Evolutionary conservation across 1,140 invertebrate genomes (phyloP).

Genomic region (Pentalonia nigronervosa): DNA sequence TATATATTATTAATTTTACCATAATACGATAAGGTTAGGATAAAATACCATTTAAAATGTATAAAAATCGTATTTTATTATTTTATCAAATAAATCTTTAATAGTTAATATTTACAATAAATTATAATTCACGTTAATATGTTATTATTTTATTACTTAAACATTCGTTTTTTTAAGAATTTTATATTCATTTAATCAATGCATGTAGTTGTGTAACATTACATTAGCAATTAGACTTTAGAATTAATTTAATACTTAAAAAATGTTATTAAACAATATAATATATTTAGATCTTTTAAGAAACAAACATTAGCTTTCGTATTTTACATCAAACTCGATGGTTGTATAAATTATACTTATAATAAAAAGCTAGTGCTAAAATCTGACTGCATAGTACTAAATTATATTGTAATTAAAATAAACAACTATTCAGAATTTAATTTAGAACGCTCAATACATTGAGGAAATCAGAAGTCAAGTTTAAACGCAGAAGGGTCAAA

Average conservation of each 20-base stretch:
- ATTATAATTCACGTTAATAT: too few relatives aligned
- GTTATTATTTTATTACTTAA: too few relatives aligned
- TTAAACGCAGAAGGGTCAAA: constrained; percentile 23
- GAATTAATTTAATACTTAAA: not conserved
- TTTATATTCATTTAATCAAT: too few relatives aligned
- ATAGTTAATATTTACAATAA: too few relatives aligned
- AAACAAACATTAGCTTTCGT: not conserved
- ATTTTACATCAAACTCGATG: not conserved
- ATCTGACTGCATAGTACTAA: not conserved
- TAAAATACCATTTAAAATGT: too few relatives aligned
- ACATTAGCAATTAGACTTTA: not conserved
- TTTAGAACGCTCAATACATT: not conserved
- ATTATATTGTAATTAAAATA: constrained; percentile 32
- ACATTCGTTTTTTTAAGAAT: too few relatives aligned
- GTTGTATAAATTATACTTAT: not conserved
- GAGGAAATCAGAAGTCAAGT: constrained; percentile 2
- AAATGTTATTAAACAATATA: not conserved
- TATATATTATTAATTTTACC: too few relatives aligned
- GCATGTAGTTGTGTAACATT: too few relatives aligned
- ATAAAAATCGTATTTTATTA: too few relatives aligned
- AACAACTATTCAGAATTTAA: constrained; percentile 22
- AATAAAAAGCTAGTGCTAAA: not conserved
- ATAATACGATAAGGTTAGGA: too few relatives aligned
- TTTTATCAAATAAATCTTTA: too few relatives aligned
- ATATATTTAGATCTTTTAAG: not conserved